phyloP scores from a whole-genome alignment of 2,888 invertebrate genomes.

The Digitonthophagus gazella region DNA sequence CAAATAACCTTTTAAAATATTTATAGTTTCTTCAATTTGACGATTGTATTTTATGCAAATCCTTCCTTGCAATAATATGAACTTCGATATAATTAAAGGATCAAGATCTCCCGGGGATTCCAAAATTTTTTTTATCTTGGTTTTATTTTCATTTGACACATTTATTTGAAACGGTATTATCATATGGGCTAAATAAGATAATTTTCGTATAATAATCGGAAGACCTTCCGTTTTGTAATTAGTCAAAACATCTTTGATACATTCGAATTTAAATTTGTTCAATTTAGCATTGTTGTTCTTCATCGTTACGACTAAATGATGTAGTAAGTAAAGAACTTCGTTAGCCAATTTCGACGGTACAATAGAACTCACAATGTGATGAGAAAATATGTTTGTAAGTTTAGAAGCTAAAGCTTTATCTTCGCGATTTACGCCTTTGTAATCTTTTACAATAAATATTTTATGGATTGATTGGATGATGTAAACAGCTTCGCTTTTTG shows the following conservation, averaged over 20 bases:
- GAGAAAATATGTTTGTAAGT: neutral
- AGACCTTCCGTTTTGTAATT: too few relatives aligned
- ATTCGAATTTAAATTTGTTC: neutral
- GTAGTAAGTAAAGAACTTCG: conserved; percentile 10
- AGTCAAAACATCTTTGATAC: neutral
- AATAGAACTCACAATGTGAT: neutral
- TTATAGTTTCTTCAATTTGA: neutral
- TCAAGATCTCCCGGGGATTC: neutral
- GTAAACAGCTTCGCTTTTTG: conserved; percentile 15
- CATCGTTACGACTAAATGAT: neutral
- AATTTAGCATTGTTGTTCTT: neutral
- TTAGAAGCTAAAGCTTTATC: conserved; percentile 16
- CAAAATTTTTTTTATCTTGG: neutral
- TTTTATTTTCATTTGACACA: neutral
- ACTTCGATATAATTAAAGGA: conserved; percentile 2
- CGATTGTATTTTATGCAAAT: conserved; percentile 11
- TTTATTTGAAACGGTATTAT: neutral
- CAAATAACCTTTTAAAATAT: conserved; percentile 10
- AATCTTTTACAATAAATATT: too few relatives aligned
- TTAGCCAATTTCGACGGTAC: conserved; percentile 16
- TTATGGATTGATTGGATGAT: conserved; percentile 16
- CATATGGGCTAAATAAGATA: neutral
- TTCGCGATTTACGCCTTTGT: too few relatives aligned
- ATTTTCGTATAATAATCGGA: neutral
- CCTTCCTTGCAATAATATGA: conserved; percentile 16